Conservation (phyloP, 1,140 invertebrate genomes). For the Archivesica marissinica region DNA sequence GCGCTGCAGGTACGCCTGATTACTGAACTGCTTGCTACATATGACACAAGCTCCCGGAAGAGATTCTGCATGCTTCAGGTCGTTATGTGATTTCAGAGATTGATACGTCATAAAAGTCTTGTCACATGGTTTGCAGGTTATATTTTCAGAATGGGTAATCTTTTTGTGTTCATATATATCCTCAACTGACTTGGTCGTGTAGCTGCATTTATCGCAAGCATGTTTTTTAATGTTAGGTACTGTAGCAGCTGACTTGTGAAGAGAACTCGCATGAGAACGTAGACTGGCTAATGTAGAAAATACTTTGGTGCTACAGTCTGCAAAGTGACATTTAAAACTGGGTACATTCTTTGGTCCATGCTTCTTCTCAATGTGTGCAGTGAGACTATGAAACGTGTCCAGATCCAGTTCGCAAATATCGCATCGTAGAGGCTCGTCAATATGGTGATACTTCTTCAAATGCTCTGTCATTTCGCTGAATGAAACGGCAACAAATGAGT, state of each 20-base stretch:
- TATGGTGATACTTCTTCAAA: constrained; percentile 33
- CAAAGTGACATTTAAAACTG: constrained; percentile 39
- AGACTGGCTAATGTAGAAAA: constrained; percentile 51
- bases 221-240: constrained; percentile 5
- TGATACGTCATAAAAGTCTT: constrained; percentile 47
- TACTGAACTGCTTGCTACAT: constrained; percentile 53
- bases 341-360: constrained; percentile 62
- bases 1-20: constrained; percentile 34
- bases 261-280: constrained; percentile 47
- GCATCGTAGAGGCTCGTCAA: constrained; percentile 52
- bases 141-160: constrained; percentile 29
- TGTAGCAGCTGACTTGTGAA: constrained; percentile 45
- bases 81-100: constrained; percentile 51
- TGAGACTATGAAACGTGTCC: constrained; percentile 38
- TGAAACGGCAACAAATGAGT: neutral
- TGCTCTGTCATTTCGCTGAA: constrained; percentile 49
- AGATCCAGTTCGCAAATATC: constrained; percentile 68
- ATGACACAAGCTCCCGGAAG: constrained; percentile 7
- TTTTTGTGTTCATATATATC: constrained; percentile 57
- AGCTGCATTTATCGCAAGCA: constrained; percentile 45
- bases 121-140: constrained; percentile 44
- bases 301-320: constrained; percentile 52
- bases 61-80: constrained; percentile 37
- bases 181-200: constrained; percentile 17
- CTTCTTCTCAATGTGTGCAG: constrained; percentile 57